phyloP scores from a whole-genome alignment of 2,797 vertebrate genomes.

The Spondyliosoma cantharus region DNA sequence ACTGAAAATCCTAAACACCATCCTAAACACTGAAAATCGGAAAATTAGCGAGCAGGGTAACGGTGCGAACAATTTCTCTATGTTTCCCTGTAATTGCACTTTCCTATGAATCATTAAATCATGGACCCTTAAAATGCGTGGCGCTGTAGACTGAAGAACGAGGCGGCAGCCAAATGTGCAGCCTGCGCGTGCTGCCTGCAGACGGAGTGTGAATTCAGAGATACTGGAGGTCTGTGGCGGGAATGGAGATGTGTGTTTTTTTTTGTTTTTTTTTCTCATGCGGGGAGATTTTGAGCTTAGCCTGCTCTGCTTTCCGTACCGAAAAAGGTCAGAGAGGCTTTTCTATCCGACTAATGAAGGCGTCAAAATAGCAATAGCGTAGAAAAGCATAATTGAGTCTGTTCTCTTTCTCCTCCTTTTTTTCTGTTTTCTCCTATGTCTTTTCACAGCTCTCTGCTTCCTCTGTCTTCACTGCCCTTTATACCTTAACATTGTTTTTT shows the following conservation, averaged over 20 bases:
- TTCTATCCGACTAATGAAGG: conserved; percentile 64
- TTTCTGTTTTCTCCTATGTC: conserved; percentile 3
- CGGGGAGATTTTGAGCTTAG: conserved; percentile 38
- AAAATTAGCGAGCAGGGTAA: no score
- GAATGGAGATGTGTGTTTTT: conserved; percentile 6
- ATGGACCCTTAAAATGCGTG: not conserved
- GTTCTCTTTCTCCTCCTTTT: conserved; percentile 11
- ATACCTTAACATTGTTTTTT: conserved; percentile 13
- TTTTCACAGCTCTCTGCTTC: conserved; percentile 12
- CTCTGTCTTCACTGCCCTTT: conserved; percentile 1
- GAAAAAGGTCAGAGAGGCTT: conserved; percentile 43
- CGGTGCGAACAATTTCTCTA: not conserved
- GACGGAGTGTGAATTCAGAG: conserved; percentile 9
- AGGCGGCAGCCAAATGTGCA: conserved; percentile 2
- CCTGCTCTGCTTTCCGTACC: conserved; percentile 20
- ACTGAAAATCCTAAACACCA: no score
- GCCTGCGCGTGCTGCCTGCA: not conserved
- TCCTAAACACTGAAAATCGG: no score
- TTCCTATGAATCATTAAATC: not conserved
- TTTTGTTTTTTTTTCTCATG: conserved; percentile 6
- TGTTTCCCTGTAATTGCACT: not conserved
- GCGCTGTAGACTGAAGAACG: not conserved
- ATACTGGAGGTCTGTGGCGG: conserved; percentile 9
- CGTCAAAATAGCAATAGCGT: conserved; percentile 42
- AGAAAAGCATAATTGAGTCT: conserved; percentile 47